phyloP scores from a whole-genome alignment of 2,797 vertebrate genomes.

The Pangasius mekongensis region DNA sequence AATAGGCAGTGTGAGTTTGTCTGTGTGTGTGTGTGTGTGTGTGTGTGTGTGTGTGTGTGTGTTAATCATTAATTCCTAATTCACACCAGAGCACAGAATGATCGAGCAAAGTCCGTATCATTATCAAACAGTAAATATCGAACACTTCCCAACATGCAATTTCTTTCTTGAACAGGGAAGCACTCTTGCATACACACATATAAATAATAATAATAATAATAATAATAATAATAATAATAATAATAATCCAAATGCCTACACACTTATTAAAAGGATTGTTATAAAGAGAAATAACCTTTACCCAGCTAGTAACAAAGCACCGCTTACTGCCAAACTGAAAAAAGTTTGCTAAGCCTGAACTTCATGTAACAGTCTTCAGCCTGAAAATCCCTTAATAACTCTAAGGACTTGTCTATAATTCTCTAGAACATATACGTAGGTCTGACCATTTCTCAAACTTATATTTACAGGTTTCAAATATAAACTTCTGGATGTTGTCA shows the following conservation, averaged over 20 bases:
- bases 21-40: slow-evolving; percentile 19
- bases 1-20: background rate
- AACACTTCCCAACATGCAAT: slow-evolving; percentile 62
- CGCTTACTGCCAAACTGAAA: background rate
- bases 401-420: too few species aligned
- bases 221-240: slow-evolving; percentile 6
- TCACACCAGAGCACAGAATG: slow-evolving; percentile 55
- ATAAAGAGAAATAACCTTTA: background rate
- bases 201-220: slow-evolving; percentile 16
- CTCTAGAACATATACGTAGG: background rate
- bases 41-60: slow-evolving; percentile 44
- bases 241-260: background rate
- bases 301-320: background rate
- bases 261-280: background rate
- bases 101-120: slow-evolving; percentile 70
- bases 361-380: background rate
- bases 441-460: background rate
- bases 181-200: background rate
- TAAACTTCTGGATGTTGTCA: background rate
- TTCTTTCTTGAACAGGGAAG: slow-evolving; percentile 25
- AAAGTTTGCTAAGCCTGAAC: background rate
- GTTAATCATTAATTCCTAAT: slow-evolving; percentile 72
- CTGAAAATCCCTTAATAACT: background rate
- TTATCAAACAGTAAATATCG: slow-evolving; percentile 67
- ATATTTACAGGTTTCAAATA: background rate